Conservation (phyloP, 2,888 invertebrate genomes). For the Scotopteryx bipunctaria region DNA sequence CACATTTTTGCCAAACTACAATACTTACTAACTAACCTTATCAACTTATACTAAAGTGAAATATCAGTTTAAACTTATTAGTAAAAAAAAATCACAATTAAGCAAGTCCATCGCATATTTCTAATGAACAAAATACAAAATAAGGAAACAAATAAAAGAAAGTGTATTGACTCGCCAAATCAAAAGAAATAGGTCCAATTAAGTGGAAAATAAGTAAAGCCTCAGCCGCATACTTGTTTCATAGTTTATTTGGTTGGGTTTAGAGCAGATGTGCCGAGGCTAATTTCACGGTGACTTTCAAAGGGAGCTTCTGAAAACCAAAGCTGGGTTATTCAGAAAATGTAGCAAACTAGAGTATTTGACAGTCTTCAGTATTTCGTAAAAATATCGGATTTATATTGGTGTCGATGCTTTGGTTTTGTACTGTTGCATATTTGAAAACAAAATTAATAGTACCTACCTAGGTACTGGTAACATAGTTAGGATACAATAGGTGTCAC, state of each 20-base stretch:
- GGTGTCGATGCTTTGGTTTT: background rate
- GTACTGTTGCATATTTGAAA: no score
- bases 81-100: no score
- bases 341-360: slow-evolving; percentile 23
- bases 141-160: slow-evolving; percentile 3
- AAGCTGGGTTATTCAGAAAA: slow-evolving; percentile 46
- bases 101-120: no score
- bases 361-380: background rate
- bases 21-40: no score
- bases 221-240: slow-evolving; percentile 29
- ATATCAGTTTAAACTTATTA: no score
- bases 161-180: slow-evolving; percentile 16
- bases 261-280: slow-evolving; percentile 47
- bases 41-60: no score
- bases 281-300: slow-evolving; percentile 60
- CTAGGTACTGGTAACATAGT: no score
- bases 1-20: no score
- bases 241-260: slow-evolving; percentile 46
- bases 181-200: slow-evolving; percentile 16
- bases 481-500: no score
- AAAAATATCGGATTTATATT: background rate
- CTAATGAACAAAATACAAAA: background rate
- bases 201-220: slow-evolving; percentile 14
- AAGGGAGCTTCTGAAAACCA: slow-evolving; percentile 52
- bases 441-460: no score